A percentile compares a stretch with the other conserved stretches of the same genome.
Conservation (phyloP, 2,888 invertebrate genomes). For the Hydriomena furcata region DNA sequence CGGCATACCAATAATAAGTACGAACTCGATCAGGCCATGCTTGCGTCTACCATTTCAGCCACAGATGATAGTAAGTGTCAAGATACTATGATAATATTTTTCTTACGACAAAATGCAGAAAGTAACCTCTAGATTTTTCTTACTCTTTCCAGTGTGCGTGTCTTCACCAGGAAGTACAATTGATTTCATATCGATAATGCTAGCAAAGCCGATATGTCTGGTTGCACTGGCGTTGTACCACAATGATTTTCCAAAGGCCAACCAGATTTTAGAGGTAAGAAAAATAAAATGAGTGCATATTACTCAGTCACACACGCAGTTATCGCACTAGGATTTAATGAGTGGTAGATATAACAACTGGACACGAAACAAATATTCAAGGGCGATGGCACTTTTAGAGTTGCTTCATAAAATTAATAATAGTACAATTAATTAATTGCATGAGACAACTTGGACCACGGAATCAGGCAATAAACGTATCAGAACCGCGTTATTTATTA, state of each 20-base stretch:
- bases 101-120: neutral
- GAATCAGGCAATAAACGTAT: no score
- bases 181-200: conserved; percentile 86
- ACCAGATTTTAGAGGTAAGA: conserved; percentile 91
- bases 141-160: conserved; percentile 53
- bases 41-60: conserved; percentile 65
- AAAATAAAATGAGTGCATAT: no score
- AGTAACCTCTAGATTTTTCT: neutral
- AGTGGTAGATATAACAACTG: no score
- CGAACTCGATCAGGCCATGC: conserved; percentile 65
- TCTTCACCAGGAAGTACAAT: conserved; percentile 59
- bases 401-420: no score
- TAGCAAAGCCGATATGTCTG: conserved; percentile 89
- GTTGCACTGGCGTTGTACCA: conserved; percentile 90
- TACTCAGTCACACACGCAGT: no score
- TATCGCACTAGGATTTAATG: no score
- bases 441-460: no score
- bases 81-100: neutral
- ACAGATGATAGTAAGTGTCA: conserved; percentile 42
- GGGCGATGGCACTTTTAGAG: no score
- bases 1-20: conserved; percentile 64
- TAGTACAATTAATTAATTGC: no score
- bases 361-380: no score
- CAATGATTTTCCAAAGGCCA: conserved; percentile 88
- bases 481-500: no score